A percentile compares a stretch with the other conserved stretches of the same genome.
phyloP scores from a whole-genome alignment of 2,797 vertebrate species.

The Danio choprae region DNA sequence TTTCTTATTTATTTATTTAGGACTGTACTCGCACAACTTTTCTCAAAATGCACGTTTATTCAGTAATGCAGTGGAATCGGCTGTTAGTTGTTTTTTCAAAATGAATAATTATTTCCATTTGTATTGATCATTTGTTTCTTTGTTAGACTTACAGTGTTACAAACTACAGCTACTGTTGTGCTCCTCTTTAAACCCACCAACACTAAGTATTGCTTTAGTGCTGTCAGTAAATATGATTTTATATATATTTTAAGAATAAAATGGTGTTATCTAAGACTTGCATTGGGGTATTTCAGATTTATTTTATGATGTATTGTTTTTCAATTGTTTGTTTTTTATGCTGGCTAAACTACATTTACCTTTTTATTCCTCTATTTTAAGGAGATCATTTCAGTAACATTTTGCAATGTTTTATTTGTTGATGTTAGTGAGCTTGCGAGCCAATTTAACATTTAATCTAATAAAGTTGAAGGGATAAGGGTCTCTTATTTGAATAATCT shows the following conservation, averaged over 20 bases:
- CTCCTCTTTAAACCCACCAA: constrained; percentile 47
- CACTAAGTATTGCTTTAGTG: constrained; percentile 58
- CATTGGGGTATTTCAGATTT: not conserved
- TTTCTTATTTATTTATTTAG: constrained; percentile 10
- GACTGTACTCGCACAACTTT: not conserved
- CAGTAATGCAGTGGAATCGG: not conserved
- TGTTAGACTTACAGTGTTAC: constrained; percentile 13
- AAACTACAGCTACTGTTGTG: constrained; percentile 20
- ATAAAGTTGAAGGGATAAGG: too few relatives aligned
- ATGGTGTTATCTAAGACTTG: constrained; percentile 45
- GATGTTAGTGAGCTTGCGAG: too few relatives aligned
- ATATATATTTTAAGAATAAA: constrained; percentile 66
- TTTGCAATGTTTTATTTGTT: too few relatives aligned
- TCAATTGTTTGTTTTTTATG: too few relatives aligned
- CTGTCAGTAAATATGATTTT: constrained; percentile 58
- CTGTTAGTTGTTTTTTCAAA: not conserved
- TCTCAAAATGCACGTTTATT: not conserved
- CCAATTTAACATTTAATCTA: too few relatives aligned
- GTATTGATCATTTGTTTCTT: constrained; percentile 14
- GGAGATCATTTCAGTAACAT: too few relatives aligned
- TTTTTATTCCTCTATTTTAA: too few relatives aligned
- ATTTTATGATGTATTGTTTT: too few relatives aligned
- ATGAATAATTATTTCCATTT: not conserved
- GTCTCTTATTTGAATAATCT: too few relatives aligned
- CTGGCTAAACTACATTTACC: too few relatives aligned